phyloP scores from a whole-genome alignment of 2,113 vertebrate genomes.

The Thermophis baileyi region DNA sequence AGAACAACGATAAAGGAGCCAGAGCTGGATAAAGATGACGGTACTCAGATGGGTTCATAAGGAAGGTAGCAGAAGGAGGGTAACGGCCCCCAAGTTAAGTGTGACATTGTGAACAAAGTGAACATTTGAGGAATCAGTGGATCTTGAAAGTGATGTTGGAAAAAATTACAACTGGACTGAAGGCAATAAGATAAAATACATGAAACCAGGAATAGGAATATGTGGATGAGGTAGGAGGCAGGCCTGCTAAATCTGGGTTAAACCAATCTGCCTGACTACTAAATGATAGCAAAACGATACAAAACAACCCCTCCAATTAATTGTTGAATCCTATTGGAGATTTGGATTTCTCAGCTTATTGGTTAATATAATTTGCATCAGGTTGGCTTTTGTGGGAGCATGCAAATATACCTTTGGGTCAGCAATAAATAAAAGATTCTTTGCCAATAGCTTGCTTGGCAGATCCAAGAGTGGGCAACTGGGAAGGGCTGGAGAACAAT shows the following conservation, averaged over 20 bases:
- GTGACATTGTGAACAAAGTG: neutral
- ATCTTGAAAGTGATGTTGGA: neutral
- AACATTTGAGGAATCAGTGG: neutral
- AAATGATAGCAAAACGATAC: neutral
- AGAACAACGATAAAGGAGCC: no score
- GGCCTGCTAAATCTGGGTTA: neutral
- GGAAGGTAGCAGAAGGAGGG: neutral
- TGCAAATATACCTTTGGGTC: neutral
- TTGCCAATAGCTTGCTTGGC: neutral
- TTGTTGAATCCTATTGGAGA: neutral
- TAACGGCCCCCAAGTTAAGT: neutral
- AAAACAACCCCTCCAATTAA: neutral
- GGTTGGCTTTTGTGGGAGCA: neutral
- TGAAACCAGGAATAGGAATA: neutral
- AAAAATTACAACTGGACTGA: neutral
- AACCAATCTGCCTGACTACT: neutral
- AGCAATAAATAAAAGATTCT: neutral
- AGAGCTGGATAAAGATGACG: neutral
- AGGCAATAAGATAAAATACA: neutral
- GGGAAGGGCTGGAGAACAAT: no score
- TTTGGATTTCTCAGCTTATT: neutral
- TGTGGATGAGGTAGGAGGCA: neutral
- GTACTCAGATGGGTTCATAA: neutral
- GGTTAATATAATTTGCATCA: neutral
- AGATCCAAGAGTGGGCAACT: neutral